Evolutionary conservation across 2,113 vertebrate genomes (phyloP), one percentile per base, ranked within the genome.

Genomic region (Hemichromis elongatus): DNA sequence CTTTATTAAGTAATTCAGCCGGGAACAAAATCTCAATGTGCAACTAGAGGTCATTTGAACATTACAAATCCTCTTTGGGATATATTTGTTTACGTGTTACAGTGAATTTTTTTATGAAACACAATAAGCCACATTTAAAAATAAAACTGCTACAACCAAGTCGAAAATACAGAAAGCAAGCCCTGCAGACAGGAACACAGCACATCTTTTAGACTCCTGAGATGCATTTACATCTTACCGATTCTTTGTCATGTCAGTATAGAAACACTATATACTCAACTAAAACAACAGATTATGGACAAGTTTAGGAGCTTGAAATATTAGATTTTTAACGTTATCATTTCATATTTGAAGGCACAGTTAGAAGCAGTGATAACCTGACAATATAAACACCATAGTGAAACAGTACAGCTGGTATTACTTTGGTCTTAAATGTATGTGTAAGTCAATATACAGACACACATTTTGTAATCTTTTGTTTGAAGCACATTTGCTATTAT

Each of bases 301-400:
- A 61, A 16, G 11, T 75, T 50, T 57, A 47, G 35, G 53, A 82
- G 50, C 73, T 50, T 77, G 3, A 84, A 79, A 81, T 6, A 2
- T 47, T 53, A 1, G 5, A 28, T 55, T 42, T 24, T 24, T 59
- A 88, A 79, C 26, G 2, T 57, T 77, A 88, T 73, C 12, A 11
- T 87, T 66, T 66, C 5, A 88, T 47, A 80, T 85, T 77, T 88
- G 24, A 26, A 93, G 90, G 86, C 87, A 90, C 88, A 88, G 77
- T 88, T 19, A 63, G 70, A 45, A 86, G 77, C 75, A 68, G 45
- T 40, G 18, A 66, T 82, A 55, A 81, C 19, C 8, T 40, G 18
- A 57, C 21, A 78, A 54, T 52, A 59, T 16, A n/a, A 77, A 86
- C 56, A 84, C 33, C 7, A 54, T 16, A 50, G 68, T 8, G 42